Evolutionary conservation across 1,140 invertebrate genomes (phyloP), one percentile per base, ranked within the genome.

Genomic region (Drosophila mauritiana): DNA sequence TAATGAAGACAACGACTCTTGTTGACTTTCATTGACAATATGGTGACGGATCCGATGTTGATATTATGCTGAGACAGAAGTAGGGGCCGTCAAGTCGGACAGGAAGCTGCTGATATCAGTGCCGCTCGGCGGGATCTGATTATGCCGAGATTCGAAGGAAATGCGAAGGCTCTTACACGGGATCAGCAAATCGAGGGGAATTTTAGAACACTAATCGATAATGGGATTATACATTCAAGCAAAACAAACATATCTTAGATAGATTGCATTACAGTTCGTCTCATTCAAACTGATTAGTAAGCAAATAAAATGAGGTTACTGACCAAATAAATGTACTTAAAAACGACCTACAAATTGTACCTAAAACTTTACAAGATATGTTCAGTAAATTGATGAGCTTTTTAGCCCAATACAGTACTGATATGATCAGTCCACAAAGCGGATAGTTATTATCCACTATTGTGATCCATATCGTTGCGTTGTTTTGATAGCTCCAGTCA

Each of bases 1-100:
- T 83, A 88, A 88, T 83, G 83, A 88, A 88, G 84, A 74, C 84
- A 88, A 89, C 82, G 75, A 73, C 84, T 78, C 69, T 75, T 59
- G 79, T 79, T 79, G 80, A 85, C 73, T 82, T 83, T 63, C 78
- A 81, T 81, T 77, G 73, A 81, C 73, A 76, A 76, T 76, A 76
- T 76, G 73, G 53, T 77, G 56, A 77, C 76, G 76, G 56, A 63
- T 81, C 73, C 58, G 62, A 80, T 64, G 51, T 55, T 56, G 69
- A 78, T 74, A 69, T 78, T 83, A 65, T 79, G 73, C 52, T 37
- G 46, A 43, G 46, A 43, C 48, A 45, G 31, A 31, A 31, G 51
- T 27, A 25, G 45, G 57, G 49, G 48, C 37, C 36, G 27, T 22
- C 7, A 0, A 31, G 31, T 31, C 22, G 40, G 74, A 73, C 59